Evolutionary conservation across 35 echinoderm and acorn worm genomes (phyloP).

Genomic region (Heliocidaris erythrogramma): DNA sequence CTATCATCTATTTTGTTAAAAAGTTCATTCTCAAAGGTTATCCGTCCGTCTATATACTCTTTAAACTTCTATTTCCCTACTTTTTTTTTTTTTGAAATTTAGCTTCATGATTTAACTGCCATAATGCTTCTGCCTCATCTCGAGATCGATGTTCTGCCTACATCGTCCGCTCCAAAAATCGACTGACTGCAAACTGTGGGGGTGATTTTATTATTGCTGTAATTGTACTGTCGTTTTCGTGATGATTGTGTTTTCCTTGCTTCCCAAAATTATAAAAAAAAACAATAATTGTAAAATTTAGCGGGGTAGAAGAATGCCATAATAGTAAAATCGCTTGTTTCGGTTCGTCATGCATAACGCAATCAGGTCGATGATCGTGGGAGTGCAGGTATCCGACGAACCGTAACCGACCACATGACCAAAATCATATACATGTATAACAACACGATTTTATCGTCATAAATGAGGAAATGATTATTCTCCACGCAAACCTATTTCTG

Average conservation of each 20-base stretch:
- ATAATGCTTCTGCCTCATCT: too few species aligned
- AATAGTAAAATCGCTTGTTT: background rate
- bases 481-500: too few species aligned
- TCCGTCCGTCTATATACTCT: too few species aligned
- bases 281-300: background rate
- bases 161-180: too few species aligned
- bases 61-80: background rate
- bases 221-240: background rate
- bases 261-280: background rate
- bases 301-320: background rate
- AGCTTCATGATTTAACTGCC: too few species aligned
- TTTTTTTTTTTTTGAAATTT: background rate
- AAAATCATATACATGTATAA: background rate
- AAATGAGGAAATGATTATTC: too few species aligned
- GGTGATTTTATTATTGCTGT: too few species aligned
- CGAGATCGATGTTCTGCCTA: too few species aligned
- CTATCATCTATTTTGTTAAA: too few species aligned
- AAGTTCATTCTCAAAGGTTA: too few species aligned
- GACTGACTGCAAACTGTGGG: too few species aligned
- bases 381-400: background rate
- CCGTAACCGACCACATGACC: background rate
- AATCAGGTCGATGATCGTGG: background rate
- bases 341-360: background rate
- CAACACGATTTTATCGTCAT: background rate
- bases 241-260: background rate